Base-by-base conservation (phyloP, 2,113 vertebrate genomes). In the Capreolus pygargus region DNA sequence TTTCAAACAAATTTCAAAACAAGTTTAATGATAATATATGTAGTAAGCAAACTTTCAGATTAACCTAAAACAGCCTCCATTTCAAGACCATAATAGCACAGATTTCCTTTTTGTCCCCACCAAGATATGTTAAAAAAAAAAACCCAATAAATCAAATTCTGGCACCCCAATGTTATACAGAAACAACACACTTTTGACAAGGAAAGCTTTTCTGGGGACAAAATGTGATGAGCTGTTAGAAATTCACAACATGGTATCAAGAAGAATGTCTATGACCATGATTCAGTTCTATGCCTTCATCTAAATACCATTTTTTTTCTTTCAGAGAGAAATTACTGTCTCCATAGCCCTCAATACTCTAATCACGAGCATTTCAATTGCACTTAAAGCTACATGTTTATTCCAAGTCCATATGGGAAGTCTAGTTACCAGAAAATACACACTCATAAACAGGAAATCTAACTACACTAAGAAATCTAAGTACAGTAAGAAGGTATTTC, bases 371-470 rank as follows among this genome's bases (percentile, higher is more conserved):
- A 94, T 67, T 95, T 90, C 54, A 87, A 82, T 3, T 84, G 27
- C 9, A 52, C 55, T 90, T 94, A 43, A 83, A 81, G 43, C 58
- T 87, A 88, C 47, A 12, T 58, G 47, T 54, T 76, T 91, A 89
- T 95, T 84, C 12, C 3, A 3, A 74, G 91, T 96, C 94, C 98
- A 97, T 89, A 97, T 94, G 97, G 97, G 98, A 99, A 98, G 97
- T 96, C 96, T 97, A 97, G 95, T 98, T 98, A 98, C 95, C 97
- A 99, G 98, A 98, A 98, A 98, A 98, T 95, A 98, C 94, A 98
- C 67, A 97, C 52, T 94, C 95, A 98, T 95, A 98, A 99, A 99
- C 98, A 99, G 98, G 98, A 99, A 99, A 98, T 64, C 89, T 96
- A 98, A 98, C 97, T 97, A 97, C 96, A 98, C 97, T 98, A 98